Percentiles rank a stretch among this genome's conserved stretches.
These are phyloP conservation scores for Castor canadensis DNA, from an alignment of 2,113 vertebrate genomes.

Conservation along the genomic window DNA sequence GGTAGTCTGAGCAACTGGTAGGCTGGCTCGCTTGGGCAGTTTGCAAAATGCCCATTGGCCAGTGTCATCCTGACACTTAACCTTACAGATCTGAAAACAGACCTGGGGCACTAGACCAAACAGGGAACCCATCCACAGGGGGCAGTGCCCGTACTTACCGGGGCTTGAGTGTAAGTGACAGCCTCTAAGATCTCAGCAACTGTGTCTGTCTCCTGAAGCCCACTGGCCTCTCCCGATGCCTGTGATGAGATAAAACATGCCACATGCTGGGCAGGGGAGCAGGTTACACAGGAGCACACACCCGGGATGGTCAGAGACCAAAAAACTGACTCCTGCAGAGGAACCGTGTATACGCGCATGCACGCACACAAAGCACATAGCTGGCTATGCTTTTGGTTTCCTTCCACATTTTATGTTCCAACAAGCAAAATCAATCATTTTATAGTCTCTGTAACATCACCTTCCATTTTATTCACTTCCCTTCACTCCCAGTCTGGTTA, in stretches of 20 bases:
- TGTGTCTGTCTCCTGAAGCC: slow-evolving; percentile 85
- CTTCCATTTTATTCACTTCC: neutral
- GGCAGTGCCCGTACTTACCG: slow-evolving; percentile 52
- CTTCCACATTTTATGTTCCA: neutral
- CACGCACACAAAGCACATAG: neutral
- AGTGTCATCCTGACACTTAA: neutral
- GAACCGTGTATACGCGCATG: neutral
- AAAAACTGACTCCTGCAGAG: neutral
- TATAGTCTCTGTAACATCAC: neutral
- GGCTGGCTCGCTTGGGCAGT: neutral
- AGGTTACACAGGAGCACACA: neutral
- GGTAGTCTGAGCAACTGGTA: neutral
- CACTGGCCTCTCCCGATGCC: slow-evolving; percentile 93
- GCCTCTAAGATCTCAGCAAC: slow-evolving; percentile 80
- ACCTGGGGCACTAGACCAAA: neutral
- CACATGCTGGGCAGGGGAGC: neutral
- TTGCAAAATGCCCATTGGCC: neutral
- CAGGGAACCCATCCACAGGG: accelerated
- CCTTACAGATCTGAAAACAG: neutral
- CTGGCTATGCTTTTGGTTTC: neutral
- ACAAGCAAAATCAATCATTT: neutral
- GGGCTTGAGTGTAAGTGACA: slow-evolving; percentile 75
- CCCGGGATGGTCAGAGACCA: neutral
- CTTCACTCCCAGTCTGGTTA: neutral
- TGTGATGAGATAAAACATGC: slow-evolving; percentile 77